phyloP scores from a whole-genome alignment of 2,888 invertebrate genomes.

The Lobophora halterata region DNA sequence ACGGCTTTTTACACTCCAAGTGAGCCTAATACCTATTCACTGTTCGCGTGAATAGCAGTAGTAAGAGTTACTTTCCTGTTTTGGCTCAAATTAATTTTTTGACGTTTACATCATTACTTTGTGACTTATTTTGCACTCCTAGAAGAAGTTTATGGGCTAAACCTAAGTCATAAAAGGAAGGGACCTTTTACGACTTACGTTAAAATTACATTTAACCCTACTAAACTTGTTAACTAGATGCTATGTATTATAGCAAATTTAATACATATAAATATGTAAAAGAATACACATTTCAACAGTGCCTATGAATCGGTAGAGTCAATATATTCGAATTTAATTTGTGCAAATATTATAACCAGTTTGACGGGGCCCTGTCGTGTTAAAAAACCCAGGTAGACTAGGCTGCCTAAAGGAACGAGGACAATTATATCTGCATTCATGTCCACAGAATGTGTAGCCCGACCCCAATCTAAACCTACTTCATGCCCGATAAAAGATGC shows the following conservation, averaged over 20 bases:
- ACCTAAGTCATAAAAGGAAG: no score
- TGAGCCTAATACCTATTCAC: slow-evolving; percentile 38
- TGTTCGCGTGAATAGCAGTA: slow-evolving; percentile 54
- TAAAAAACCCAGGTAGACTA: slow-evolving; percentile 21
- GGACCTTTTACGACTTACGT: no score
- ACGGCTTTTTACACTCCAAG: slow-evolving; percentile 54
- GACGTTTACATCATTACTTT: no score
- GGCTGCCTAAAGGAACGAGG: slow-evolving; percentile 6
- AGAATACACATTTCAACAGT: slow-evolving; percentile 20
- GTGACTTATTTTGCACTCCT: no score
- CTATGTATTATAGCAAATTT: no score
- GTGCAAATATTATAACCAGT: slow-evolving; percentile 29
- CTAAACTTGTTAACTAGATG: no score
- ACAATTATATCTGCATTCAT: slow-evolving; percentile 6
- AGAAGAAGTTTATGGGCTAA: no score
- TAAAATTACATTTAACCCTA: no score
- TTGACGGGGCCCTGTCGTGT: slow-evolving; percentile 25
- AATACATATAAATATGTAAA: slow-evolving; percentile 21
- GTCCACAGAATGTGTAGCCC: no score
- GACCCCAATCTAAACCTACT: no score
- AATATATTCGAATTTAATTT: slow-evolving; percentile 29
- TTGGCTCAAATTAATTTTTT: slow-evolving; percentile 46
- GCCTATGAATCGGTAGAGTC: slow-evolving; percentile 23
- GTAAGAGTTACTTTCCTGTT: slow-evolving; percentile 46
- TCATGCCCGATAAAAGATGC: no score